Evolutionary conservation across 2,797 vertebrate species (phyloP).

Genomic region (Sandelia bainsii): DNA sequence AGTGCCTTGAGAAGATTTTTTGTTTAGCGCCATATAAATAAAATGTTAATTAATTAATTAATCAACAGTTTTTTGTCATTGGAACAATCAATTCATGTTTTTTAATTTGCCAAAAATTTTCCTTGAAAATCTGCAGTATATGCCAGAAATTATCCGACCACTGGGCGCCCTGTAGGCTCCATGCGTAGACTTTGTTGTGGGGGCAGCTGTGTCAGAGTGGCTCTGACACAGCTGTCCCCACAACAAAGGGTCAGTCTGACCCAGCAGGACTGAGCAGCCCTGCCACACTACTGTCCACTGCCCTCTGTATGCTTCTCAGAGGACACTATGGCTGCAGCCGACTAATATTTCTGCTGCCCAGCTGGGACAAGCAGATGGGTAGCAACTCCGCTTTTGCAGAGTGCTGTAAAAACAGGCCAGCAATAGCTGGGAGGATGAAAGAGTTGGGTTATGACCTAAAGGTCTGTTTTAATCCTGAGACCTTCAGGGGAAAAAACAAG

Average conservation of each 20-base stretch:
- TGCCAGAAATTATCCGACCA: constrained; percentile 42
- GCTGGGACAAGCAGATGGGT: constrained; percentile 62
- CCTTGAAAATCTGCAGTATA: constrained; percentile 2
- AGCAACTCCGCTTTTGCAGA: constrained; percentile 25
- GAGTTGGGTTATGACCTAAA: constrained; percentile 22
- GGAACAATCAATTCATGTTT: neutral
- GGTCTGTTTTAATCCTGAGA: constrained; percentile 21
- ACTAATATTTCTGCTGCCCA: constrained; percentile 43
- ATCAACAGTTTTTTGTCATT: neutral
- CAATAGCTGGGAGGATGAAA: constrained; percentile 26
- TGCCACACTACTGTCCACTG: constrained; percentile 43
- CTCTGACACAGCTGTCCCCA: constrained; percentile 45
- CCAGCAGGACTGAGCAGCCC: constrained; percentile 20
- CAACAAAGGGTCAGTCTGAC: constrained; percentile 52
- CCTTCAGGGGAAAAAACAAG: constrained; percentile 26
- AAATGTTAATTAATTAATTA: too few species aligned
- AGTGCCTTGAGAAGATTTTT: too few species aligned
- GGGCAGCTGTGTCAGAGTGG: constrained; percentile 24
- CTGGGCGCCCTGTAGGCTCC: constrained; percentile 8
- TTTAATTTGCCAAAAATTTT: neutral
- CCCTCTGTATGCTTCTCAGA: constrained; percentile 27
- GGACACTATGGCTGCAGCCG: constrained; percentile 20
- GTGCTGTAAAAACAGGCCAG: constrained; percentile 21
- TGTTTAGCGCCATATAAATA: too few species aligned
- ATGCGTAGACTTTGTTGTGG: constrained; percentile 14